Base-by-base conservation (phyloP, 1,140 invertebrate genomes). In the Cotesia chilonis region DNA sequence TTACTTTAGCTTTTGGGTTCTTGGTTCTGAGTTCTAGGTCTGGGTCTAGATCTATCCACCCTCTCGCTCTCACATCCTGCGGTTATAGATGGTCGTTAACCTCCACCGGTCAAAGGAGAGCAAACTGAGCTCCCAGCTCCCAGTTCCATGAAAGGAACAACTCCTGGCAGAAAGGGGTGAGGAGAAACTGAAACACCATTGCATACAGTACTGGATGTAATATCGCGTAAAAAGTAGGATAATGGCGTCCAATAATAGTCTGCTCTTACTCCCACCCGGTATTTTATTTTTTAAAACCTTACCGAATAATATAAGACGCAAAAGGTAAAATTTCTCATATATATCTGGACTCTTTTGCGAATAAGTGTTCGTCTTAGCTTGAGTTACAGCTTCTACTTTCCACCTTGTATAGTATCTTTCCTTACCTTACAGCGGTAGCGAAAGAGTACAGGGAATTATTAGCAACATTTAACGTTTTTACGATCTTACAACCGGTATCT, bases 11-110 rank as follows among this genome's bases (percentile, higher is more conserved):
- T 28, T 28, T 1, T 28, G 28, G 28, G 28, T 28, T 28, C 28
- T 28, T 28, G 28, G 28, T 28, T 28, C 28, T 28, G 28, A 28
- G 28, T 28, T 28, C 28, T 28, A 28, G 28, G 28, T 28, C n/a
- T 55, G 54, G 54, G 54, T 17, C 54, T 55, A 28, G 28, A 28
- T 28, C 54, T 17, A 12, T 55, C 17, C 5, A 17, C 9, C 14
- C 64, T 54, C 35, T 57, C 41, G 35, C 52, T 75, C 64, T 72
- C 59, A 57, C 61, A 57, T 14, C 2, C 3, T 28, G 38, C 17
- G 70, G 17, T 69, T 74, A 66, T 72, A 75, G 68, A 66, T 70
- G 74, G 70, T 72, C 70, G 55, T 75, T 72, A 75, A 72, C 61
- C 70, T 72, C 65, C 70, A 14, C 41, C 67, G 68, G 67, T 75